Base-by-base conservation (phyloP, 2,888 invertebrate species). In the Heliconius sara region DNA sequence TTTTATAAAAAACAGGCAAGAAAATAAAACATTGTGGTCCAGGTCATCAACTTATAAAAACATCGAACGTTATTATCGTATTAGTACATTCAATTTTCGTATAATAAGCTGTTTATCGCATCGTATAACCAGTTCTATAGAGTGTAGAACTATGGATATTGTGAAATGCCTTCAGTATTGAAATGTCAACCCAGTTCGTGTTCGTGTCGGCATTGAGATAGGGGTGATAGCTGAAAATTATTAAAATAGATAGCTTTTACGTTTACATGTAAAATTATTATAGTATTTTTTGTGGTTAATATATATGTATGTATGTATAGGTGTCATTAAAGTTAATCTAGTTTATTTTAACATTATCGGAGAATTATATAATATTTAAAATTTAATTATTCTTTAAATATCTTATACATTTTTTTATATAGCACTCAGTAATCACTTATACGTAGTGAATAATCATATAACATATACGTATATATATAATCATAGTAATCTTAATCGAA, bases 151-250 rank as follows among this genome's bases (percentile, higher is more conserved):
- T 90, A 91, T 91, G 90, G 91, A 91, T 91, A 91, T 92, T 91
- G 92, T 92, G 91, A 92, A 93, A 93, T 92, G 92, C 91, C 91
- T 92, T 90, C 91, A 90, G 90, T 92, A 92, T 93, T 92, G 93
- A 92, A 93, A 92, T 91, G 93, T 90, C 91, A 93, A 91, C 93
- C 93, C 86, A 92, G 90, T 91, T 93, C 87, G 85, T 86, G 87
- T 82, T 85, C 86, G 65, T 71, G 79, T 81, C 74, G 77, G 73
- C 60, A 73, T 39, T 77, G 79, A 74, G 65, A 77, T 73, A 81
- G 76, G 80, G 60, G 76, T 77, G 76, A 76, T 77, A 73, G 66
- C 66, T 66, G 22, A 67, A 73, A 73, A 57, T 79, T 75, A 68
- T 57, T 47, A 68, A 68, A 57, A 47, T 16, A 30, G 16, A 72